Percentiles rank a stretch among this genome's conserved stretches.
These are phyloP conservation scores for Drosophila neocordata DNA, from an alignment of 1,140 invertebrate species.

Conservation along the genomic window DNA sequence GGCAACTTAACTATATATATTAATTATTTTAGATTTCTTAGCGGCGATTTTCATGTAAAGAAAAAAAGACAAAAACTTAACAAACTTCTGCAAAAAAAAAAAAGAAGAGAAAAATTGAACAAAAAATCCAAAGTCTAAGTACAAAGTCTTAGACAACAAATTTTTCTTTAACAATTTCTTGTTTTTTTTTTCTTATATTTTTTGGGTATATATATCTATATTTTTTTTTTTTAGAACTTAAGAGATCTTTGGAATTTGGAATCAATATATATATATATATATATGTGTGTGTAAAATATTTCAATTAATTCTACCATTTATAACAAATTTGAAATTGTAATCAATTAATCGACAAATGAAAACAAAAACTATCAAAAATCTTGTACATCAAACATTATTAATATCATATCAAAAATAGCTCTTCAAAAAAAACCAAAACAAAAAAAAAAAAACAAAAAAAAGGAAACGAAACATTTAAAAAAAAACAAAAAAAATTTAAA, in stretches of 20 bases:
- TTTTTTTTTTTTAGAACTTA: background rate
- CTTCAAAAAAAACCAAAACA: conserved; percentile 46
- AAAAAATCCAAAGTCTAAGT: conserved; percentile 18
- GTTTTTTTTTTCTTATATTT: background rate
- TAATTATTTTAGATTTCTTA: conserved; percentile 34
- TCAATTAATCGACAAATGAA: background rate
- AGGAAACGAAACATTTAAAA: conserved; percentile 21
- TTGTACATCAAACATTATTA: conserved; percentile 15
- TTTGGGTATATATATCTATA: no score
- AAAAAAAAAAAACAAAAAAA: conserved; percentile 26
- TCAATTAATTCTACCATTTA: background rate
- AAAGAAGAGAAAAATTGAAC: background rate
- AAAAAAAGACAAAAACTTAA: conserved; percentile 18
- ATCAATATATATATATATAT: conserved; percentile 28
- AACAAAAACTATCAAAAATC: background rate
- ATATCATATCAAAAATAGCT: conserved; percentile 60
- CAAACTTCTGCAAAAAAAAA: no score
- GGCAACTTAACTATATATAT: conserved; percentile 31
- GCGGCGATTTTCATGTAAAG: conserved; percentile 33
- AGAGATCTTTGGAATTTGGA: conserved; percentile 24
- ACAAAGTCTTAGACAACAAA: conserved; percentile 20
- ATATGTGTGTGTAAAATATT: conserved; percentile 15
- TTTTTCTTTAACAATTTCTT: background rate
- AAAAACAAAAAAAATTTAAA: conserved; percentile 24
- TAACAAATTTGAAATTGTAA: background rate